A percentile compares a stretch with the other conserved stretches of the same genome.
Evolutionary conservation across 2,888 invertebrate species (phyloP).

Genomic region (Hecatera dysodea): DNA sequence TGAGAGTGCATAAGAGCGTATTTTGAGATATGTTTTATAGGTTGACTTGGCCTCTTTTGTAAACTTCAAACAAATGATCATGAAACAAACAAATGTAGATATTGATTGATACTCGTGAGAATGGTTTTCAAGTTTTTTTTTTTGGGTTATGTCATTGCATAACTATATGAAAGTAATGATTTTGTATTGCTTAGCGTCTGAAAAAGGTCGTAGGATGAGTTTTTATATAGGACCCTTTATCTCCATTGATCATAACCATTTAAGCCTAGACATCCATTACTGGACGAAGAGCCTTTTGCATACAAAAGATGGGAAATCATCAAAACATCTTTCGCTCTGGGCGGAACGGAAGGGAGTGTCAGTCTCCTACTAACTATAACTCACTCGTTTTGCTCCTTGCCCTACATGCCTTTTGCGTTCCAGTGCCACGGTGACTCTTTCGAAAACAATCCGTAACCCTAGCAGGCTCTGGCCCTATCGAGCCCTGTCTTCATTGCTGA

Average conservation of each 20-base stretch:
- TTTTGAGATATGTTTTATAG: constrained; percentile 23
- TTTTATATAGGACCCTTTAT: neutral
- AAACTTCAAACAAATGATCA: constrained; percentile 15
- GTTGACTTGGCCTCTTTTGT: constrained; percentile 13
- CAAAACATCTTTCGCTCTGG: too few relatives aligned
- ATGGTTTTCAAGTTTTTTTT: neutral
- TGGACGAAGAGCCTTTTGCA: too few relatives aligned
- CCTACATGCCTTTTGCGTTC: too few relatives aligned
- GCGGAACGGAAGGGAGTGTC: too few relatives aligned
- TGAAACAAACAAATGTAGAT: neutral
- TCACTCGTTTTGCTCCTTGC: too few relatives aligned
- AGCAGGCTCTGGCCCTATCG: too few relatives aligned
- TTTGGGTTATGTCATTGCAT: neutral
- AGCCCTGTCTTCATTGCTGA: too few relatives aligned
- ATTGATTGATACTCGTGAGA: constrained; percentile 2
- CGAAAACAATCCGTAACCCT: too few relatives aligned
- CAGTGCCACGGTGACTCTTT: too few relatives aligned
- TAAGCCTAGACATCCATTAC: neutral
- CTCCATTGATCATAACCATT: neutral
- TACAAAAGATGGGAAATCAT: too few relatives aligned
- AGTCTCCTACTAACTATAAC: too few relatives aligned
- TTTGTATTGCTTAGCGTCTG: neutral
- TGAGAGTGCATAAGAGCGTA: constrained; percentile 13
- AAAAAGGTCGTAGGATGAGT: neutral
- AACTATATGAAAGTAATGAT: neutral